Base-by-base conservation (phyloP, 1,140 invertebrate genomes). In the Pemphigus obesinymphae region DNA sequence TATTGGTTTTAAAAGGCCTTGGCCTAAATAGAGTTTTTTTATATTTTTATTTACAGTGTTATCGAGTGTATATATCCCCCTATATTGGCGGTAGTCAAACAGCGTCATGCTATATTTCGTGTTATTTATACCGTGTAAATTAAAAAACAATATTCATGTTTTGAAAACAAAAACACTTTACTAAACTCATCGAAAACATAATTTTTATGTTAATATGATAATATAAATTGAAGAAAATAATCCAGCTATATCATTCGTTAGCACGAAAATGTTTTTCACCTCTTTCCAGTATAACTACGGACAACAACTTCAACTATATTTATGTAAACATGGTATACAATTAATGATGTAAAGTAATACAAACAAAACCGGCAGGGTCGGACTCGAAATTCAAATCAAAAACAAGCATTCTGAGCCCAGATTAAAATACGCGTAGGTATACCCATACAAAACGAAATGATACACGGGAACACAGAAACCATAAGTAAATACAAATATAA, bases 241-340 rank as follows among this genome's bases (percentile, higher is more conserved):
- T 72, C 68, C 43, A 13, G 7, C 20, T 13, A 72, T 72, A 29
- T 48, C 43, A 72, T 72, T 72, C 68, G 43, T 72, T 45, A 72
- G 43, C 68, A 72, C 68, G 68, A 72, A 72, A 72, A 45, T 72
- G 23, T 72, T 72, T 58, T 45, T 43, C 43, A 72, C 68, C 43
- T 45, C 26, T 48, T 48, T 72, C 6, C 68, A 17, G 15, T 17
- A 48, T 31, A 20, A 29, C 23, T 72, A 29, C 13, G n/a, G 17
- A 23, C 15, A 45, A 70, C 13, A 72, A 48, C 40, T 45, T n/a
- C 13, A 48, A 29, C 40, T 72, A 48, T 45, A 45, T 48, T 43
- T 48, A 72, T 48, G 26, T 72, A 31, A 72, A 72, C 43, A 72
- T 29, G 26, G 40, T 23, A 45, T 45, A 72, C 23, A 45, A 72